Evolutionary conservation across 2,113 vertebrate species (phyloP), one percentile per base, ranked within the genome.

Genomic region (Phaethornis superciliosus): DNA sequence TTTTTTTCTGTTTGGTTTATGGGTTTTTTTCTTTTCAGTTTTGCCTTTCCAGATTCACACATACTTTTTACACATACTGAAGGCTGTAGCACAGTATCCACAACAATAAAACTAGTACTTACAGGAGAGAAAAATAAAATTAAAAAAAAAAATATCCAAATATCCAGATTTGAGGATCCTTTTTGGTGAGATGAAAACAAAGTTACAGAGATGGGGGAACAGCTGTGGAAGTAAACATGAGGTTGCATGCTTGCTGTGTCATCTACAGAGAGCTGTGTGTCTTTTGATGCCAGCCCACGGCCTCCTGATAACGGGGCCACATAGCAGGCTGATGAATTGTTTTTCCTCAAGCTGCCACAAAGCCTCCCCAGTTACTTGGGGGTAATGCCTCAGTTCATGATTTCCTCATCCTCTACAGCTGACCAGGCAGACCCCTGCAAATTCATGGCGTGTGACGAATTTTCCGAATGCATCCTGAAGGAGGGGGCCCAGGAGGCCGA

Each of bases 341-440:
- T 70, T 35, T 81, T 40, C 40, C 42, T 44, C 32, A 8, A 32
- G 35, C 68, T 81, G 71, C 79, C n/a, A 23, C n/a, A 20, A 22
- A 24, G 28, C 79, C 64, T 67, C 59, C 70, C 65, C 33, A 67
- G 33, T 60, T n/a, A 54, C 52, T n/a, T 5, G 6, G 16, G 49
- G 47, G 8, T 33, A 42, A 69, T 2, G 10, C 32, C 17, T 6
- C 67, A 30, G 12, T 42, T 95, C 90, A 95, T 23, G n/a, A 84
- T 74, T 81, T 83, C 23, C 35, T 63, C 76, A 17, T 44, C 92
- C 74, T 92, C 96, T 97, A 18, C 98, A 99, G 99, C 98, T n/a
- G 99, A 99, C 76, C 97, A 95, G 95, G 98, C 98, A 11, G 98
- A 99, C 55, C 97, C 98, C 33, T 99, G 99, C 96, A 99, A 98